A percentile compares a stretch with the other conserved stretches of the same genome.
These are phyloP conservation scores for Erethizon dorsatum DNA, from an alignment of 2,797 vertebrate genomes.

Conservation along the genomic window DNA sequence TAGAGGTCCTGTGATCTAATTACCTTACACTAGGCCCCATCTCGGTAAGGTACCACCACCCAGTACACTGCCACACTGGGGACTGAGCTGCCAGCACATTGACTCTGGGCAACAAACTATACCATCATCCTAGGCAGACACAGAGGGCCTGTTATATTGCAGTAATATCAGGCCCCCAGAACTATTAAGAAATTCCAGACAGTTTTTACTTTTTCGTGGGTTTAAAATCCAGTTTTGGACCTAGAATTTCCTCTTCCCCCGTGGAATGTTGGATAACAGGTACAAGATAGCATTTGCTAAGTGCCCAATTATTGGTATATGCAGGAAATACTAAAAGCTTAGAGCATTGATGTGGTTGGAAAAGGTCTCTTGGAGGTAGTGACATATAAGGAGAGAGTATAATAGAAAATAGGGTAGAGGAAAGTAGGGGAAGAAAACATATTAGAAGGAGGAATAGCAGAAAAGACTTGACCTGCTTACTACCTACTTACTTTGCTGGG, in stretches of 20 bases:
- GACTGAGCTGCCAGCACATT: neutral
- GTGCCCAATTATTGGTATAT: neutral
- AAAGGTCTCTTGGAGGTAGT: neutral
- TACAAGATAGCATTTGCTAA: neutral
- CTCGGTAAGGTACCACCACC: neutral
- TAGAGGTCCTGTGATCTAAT: neutral
- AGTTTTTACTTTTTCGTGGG: conserved; percentile 20
- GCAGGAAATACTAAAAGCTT: conserved; percentile 17
- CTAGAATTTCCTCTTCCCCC: neutral
- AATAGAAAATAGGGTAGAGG: conserved; percentile 9
- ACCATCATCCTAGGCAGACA: neutral
- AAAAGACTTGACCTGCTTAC: neutral
- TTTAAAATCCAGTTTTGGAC: conserved; percentile 47
- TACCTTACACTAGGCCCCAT: neutral
- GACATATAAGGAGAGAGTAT: conserved; percentile 25
- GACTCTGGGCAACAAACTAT: neutral
- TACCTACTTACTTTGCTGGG: neutral
- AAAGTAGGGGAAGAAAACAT: neutral
- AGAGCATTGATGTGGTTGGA: conserved; percentile 38
- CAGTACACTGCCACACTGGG: neutral
- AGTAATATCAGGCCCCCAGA: neutral
- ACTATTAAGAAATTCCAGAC: conserved; percentile 25
- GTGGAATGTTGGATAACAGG: neutral
- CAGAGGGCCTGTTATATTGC: neutral
- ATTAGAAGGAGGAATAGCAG: neutral